Percentiles rank a stretch among this genome's conserved stretches.
phyloP scores from a whole-genome alignment of 1,140 invertebrate species.

The Zelostemma sp. region DNA sequence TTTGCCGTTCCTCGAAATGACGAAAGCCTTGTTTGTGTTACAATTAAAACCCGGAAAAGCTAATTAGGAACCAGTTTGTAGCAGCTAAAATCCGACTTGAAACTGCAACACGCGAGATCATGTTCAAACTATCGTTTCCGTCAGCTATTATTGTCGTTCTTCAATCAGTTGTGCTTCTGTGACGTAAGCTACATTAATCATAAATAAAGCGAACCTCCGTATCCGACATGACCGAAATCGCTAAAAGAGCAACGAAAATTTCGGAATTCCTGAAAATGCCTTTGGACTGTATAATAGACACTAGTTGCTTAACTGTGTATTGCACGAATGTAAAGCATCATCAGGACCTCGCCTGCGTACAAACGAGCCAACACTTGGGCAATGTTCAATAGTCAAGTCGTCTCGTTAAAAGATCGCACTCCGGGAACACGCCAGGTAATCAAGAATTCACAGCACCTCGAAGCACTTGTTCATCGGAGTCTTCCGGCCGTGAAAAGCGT shows the following conservation, averaged over 20 bases:
- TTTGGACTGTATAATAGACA: not conserved
- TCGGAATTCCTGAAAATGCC: not conserved
- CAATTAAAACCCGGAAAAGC: no score
- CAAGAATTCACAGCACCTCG: slow-evolving; percentile 41
- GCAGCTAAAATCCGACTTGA: no score
- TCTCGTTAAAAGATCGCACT: not conserved
- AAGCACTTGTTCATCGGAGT: slow-evolving; percentile 33
- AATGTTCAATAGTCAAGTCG: not conserved
- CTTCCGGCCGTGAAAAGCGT: slow-evolving; percentile 25
- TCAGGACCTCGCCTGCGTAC: slow-evolving; percentile 5
- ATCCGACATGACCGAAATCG: no score
- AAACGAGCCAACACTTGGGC: not conserved
- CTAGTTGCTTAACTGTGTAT: slow-evolving; percentile 19
- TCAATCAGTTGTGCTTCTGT: no score
- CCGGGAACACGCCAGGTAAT: slow-evolving; percentile 14
- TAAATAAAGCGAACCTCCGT: no score
- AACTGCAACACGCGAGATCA: no score
- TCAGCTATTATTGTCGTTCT: no score
- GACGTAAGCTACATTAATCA: no score
- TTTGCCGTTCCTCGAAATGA: no score
- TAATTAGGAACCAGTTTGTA: no score
- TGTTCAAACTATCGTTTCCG: no score
- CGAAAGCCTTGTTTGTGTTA: no score
- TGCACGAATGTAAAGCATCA: slow-evolving; percentile 30
- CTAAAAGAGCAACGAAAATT: not conserved